Base-by-base conservation (phyloP, 2,888 invertebrate species). In the Habroteleia sp. region DNA sequence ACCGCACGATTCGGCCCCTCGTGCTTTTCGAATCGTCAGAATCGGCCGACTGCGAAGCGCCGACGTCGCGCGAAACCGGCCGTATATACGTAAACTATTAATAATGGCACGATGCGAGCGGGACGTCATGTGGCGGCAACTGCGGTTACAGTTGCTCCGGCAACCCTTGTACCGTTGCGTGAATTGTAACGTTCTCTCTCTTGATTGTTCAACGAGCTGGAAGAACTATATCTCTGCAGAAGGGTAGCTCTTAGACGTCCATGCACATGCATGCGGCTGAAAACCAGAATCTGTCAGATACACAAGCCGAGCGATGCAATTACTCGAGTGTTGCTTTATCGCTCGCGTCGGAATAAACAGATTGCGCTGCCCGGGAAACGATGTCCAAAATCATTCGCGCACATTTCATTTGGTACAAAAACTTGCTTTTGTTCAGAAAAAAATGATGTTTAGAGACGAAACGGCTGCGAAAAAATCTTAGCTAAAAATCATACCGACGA, bases 201-300 rank as follows among this genome's bases (percentile, higher is more conserved):
- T 74, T 85, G 81, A 78, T 78, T 79, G 85, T 77, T 84, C 84
- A 85, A 85, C 85, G 85, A 86, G 82, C 82, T 81, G 85, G 85
- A 86, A 86, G 84, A 84, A 83, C 79, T 85, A 82, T 86, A 86
- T 85, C 84, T 84, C 83, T 81, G 79, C 82, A 74, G 79, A 81
- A 80, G 82, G 84, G 82, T 82, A 72, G 81, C 79, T 82, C 81
- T 83, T 77, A 79, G 82, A 79, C 63, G 69, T 65, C 35, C 60
- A 52, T 50, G 50, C 63, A 56, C 71, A 66, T 54, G 33, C 56
- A 65, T 62, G 31, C 5, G 33, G 37, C 16, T 46, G 63, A 27
- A 48, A 68, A 50, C 35, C 33, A 42, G 65, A 20, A 41, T 69
- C 74, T 60, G 63, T 65, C 74, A 69, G 54, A 63, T 68, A 58